These are phyloP conservation scores for Drosophila equinoxialis DNA, from an alignment of 1,140 invertebrate species.

Conservation along the genomic window DNA sequence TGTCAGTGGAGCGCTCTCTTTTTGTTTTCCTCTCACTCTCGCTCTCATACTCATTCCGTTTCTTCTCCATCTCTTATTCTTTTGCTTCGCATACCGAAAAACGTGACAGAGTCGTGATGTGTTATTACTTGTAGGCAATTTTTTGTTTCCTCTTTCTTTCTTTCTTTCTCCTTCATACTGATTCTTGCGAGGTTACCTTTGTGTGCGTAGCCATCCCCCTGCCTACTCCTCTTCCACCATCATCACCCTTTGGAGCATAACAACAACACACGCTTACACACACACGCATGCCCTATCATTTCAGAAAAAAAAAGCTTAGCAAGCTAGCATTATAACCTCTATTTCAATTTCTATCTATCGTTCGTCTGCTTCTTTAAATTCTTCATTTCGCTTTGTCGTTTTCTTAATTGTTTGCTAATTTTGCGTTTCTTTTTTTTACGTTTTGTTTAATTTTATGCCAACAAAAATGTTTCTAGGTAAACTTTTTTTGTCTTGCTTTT, in stretches of 20 bases:
- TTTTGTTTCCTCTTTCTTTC: slow-evolving; percentile 25
- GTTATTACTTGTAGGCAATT: slow-evolving; percentile 50
- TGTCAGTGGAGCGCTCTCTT: slow-evolving; percentile 37
- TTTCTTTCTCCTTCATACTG: neutral
- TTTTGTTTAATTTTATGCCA: slow-evolving; percentile 8
- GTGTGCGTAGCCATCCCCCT: slow-evolving; percentile 14
- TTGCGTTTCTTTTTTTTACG: slow-evolving; percentile 36
- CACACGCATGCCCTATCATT: slow-evolving; percentile 58
- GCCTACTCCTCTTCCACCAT: neutral
- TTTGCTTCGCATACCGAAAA: slow-evolving; percentile 48
- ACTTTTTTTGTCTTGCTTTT: slow-evolving; percentile 51
- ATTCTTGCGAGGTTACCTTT: slow-evolving; percentile 19
- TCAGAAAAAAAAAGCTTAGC: slow-evolving; percentile 71
- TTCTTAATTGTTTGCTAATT: slow-evolving; percentile 67
- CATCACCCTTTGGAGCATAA: slow-evolving; percentile 41
- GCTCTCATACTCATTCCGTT: slow-evolving; percentile 16
- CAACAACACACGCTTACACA: slow-evolving; percentile 54
- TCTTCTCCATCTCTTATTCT: slow-evolving; percentile 33
- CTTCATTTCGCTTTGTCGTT: slow-evolving; percentile 36
- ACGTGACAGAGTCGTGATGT: slow-evolving; percentile 73
- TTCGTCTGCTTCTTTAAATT: slow-evolving; percentile 39
- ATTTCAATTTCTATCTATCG: slow-evolving; percentile 62
- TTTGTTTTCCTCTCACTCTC: neutral
- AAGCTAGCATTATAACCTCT: slow-evolving; percentile 77
- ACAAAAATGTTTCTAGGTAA: slow-evolving; percentile 26